These are phyloP conservation scores for Clostera curtula DNA, from an alignment of 2,888 invertebrate species.

Conservation along the genomic window DNA sequence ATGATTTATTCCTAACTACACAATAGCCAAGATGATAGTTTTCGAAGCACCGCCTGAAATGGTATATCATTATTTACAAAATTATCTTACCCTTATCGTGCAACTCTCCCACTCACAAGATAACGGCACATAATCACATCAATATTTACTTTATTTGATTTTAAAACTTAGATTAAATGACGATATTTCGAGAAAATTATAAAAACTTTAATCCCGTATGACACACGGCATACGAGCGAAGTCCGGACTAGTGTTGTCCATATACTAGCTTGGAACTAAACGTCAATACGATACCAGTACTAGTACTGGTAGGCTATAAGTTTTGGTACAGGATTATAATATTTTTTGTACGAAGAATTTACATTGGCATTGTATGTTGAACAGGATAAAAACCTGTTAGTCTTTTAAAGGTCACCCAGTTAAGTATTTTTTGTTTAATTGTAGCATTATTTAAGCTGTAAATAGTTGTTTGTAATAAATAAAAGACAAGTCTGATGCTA, in stretches of 20 bases:
- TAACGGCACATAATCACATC: slow-evolving; percentile 68
- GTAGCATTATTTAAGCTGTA: too few relatives aligned
- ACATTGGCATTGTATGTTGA: too few relatives aligned
- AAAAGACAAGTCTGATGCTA: too few relatives aligned
- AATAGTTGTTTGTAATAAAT: too few relatives aligned
- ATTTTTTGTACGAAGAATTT: too few relatives aligned
- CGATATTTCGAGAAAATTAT: slow-evolving; percentile 50
- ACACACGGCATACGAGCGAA: slow-evolving; percentile 41
- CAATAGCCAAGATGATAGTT: slow-evolving; percentile 15
- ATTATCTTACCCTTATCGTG: slow-evolving; percentile 64
- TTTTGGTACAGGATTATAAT: too few relatives aligned
- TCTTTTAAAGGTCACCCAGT: too few relatives aligned
- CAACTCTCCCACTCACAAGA: slow-evolving; percentile 50
- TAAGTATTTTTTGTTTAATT: too few relatives aligned
- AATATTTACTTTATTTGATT: slow-evolving; percentile 41
- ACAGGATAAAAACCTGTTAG: too few relatives aligned
- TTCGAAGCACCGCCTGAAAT: slow-evolving; percentile 35
- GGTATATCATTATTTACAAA: slow-evolving; percentile 33
- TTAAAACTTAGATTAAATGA: slow-evolving; percentile 34
- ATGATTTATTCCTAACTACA: slow-evolving; percentile 13
- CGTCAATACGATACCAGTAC: too few relatives aligned
- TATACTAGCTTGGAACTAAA: too few relatives aligned
- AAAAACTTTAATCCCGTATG: slow-evolving; percentile 56
- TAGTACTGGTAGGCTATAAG: too few relatives aligned
- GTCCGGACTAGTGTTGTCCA: slow-evolving; percentile 46